Evolutionary conservation across 2,888 invertebrate genomes (phyloP).

Genomic region (Sphecodes monilicornis): DNA sequence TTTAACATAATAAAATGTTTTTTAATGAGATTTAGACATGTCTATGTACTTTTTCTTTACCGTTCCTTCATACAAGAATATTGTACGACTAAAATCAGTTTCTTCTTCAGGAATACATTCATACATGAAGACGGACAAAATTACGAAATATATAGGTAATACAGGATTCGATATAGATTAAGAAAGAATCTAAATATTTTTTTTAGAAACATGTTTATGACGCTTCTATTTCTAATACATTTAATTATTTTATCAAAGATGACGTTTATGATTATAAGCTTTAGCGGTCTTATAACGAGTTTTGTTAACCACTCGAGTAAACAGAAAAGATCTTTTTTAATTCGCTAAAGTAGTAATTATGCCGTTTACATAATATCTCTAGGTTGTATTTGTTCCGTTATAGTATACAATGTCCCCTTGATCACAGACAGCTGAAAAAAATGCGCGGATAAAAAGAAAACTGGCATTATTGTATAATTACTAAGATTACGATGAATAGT

Average conservation of each 20-base stretch:
- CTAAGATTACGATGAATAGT: slow-evolving; percentile 55
- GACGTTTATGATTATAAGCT: slow-evolving; percentile 48
- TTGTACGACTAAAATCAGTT: slow-evolving; percentile 4
- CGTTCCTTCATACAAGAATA: slow-evolving; percentile 24
- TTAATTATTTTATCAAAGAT: slow-evolving; percentile 38
- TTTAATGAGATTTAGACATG: slow-evolving; percentile 37
- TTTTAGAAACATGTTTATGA: slow-evolving; percentile 32
- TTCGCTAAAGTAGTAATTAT: slow-evolving; percentile 48
- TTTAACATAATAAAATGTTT: slow-evolving; percentile 72
- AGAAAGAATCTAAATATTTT: slow-evolving; percentile 45
- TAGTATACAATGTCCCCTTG: slow-evolving; percentile 61
- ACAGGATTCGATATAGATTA: slow-evolving; percentile 34
- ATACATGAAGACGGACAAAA: slow-evolving; percentile 7
- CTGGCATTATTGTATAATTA: slow-evolving; percentile 64
- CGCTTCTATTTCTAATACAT: slow-evolving; percentile 40
- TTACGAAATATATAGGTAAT: slow-evolving; percentile 12
- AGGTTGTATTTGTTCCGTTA: slow-evolving; percentile 58
- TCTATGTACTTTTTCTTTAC: slow-evolving; percentile 29
- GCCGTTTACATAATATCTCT: slow-evolving; percentile 47
- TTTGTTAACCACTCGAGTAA: slow-evolving; percentile 20
- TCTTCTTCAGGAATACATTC: background rate
- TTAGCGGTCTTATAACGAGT: slow-evolving; percentile 27
- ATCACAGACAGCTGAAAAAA: slow-evolving; percentile 71
- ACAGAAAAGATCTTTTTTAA: slow-evolving; percentile 35
- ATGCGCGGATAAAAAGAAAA: slow-evolving; percentile 63